phyloP scores from a whole-genome alignment of 2,888 invertebrate genomes.

The Eurytoma adleriae region DNA sequence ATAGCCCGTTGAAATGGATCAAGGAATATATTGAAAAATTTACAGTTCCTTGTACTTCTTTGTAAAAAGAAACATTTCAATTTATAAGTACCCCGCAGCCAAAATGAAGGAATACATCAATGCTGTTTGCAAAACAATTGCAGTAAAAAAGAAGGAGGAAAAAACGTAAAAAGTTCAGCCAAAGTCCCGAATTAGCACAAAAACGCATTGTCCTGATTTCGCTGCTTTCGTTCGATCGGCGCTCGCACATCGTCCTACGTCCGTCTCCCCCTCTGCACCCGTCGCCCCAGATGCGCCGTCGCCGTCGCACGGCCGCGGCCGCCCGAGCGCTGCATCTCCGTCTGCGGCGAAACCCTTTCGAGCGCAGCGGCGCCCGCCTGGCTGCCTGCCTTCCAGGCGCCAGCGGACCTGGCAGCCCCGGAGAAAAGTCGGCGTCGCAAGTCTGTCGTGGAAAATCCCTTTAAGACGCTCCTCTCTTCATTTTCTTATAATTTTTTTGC shows the following conservation, averaged over 20 bases:
- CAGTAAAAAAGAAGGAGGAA: too few relatives aligned
- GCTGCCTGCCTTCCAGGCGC: slow-evolving; percentile 75
- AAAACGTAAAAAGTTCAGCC: too few relatives aligned
- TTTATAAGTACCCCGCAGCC: too few relatives aligned
- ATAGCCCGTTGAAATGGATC: too few relatives aligned
- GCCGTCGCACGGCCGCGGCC: not conserved
- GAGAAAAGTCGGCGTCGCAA: slow-evolving; percentile 59
- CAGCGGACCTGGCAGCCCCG: slow-evolving; percentile 62
- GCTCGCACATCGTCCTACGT: not conserved
- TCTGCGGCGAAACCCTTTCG: slow-evolving; percentile 69
- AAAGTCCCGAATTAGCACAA: not conserved
- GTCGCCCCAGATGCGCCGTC: not conserved
- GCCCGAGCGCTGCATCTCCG: not conserved
- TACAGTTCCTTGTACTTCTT: too few relatives aligned
- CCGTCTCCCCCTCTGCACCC: not conserved
- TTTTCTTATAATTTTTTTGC: slow-evolving; percentile 30
- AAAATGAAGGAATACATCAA: too few relatives aligned
- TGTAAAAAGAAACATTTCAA: too few relatives aligned
- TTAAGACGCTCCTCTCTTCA: slow-evolving; percentile 25
- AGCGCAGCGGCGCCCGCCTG: slow-evolving; percentile 73
- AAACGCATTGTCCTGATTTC: not conserved
- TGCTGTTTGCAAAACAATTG: too few relatives aligned
- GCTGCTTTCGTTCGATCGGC: too few relatives aligned
- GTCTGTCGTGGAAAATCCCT: slow-evolving; percentile 47
- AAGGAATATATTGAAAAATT: too few relatives aligned